These are phyloP conservation scores for Nasonovia ribisnigri DNA, from an alignment of 2,888 invertebrate genomes.

Conservation along the genomic window DNA sequence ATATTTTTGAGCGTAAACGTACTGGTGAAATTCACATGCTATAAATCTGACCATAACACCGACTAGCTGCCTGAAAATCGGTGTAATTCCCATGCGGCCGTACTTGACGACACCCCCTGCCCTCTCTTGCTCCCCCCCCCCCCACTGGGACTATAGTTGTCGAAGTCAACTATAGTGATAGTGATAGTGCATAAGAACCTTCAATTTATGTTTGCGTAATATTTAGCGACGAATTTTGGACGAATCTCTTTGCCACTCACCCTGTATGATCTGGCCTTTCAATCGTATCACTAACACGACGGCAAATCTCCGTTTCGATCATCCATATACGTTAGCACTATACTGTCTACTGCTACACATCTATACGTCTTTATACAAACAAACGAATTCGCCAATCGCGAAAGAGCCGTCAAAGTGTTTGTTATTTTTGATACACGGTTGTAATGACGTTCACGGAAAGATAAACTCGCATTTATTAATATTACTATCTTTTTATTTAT, in stretches of 20 bases:
- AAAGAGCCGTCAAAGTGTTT: neutral
- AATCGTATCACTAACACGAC: neutral
- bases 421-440: neutral
- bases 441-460: neutral
- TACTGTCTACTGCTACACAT: too few relatives aligned
- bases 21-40: neutral
- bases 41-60: neutral
- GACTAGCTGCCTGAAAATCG: neutral
- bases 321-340: neutral
- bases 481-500: constrained; percentile 7
- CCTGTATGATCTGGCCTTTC: neutral
- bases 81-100: neutral
- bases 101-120: neutral
- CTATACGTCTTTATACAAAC: neutral
- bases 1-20: neutral
- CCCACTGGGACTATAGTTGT: too few relatives aligned
- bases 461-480: neutral
- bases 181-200: too few relatives aligned
- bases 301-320: neutral
- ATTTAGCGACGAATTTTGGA: neutral
- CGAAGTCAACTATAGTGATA: too few relatives aligned
- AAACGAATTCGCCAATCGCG: neutral
- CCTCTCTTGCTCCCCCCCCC: too few relatives aligned
- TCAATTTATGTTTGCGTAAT: neutral
- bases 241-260: neutral